Conservation (phyloP, 2,113 vertebrate species). For the Megaptera novaeangliae region DNA sequence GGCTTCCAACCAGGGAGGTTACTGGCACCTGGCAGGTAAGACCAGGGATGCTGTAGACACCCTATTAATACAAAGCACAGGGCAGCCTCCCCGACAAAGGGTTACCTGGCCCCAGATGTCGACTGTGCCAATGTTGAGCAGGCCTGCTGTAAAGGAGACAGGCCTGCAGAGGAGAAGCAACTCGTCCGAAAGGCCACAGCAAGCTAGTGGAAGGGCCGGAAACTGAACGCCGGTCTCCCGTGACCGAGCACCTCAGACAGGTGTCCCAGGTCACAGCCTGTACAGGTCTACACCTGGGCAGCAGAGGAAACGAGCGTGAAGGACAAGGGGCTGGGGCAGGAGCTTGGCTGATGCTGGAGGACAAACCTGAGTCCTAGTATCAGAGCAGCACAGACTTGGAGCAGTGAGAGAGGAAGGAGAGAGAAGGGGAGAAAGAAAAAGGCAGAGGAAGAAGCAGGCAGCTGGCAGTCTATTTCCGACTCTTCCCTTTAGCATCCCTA, state of each 20-base stretch:
- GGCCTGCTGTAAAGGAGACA: not conserved
- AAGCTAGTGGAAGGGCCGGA: not conserved
- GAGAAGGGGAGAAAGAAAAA: not conserved
- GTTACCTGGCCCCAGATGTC: too few species aligned
- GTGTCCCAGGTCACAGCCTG: not conserved
- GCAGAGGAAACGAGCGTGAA: not conserved
- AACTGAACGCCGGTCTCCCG: not conserved
- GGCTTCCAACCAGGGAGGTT: not conserved
- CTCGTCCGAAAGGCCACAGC: not conserved
- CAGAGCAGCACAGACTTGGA: not conserved
- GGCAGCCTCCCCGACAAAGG: not conserved
- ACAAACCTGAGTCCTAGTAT: not conserved
- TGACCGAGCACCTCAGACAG: not conserved
- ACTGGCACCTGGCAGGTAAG: not conserved
- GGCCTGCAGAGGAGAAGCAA: not conserved
- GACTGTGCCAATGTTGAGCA: accelerated
- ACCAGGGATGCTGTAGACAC: not conserved
- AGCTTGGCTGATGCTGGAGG: not conserved
- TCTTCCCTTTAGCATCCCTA: not conserved
- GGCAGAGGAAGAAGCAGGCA: not conserved
- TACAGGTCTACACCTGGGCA: not conserved
- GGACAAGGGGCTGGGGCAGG: accelerated
- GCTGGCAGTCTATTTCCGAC: not conserved
- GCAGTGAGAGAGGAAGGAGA: not conserved
- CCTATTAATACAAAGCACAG: not conserved